Conservation (phyloP, 1,140 invertebrate genomes). For the Holotrichia oblita region DNA sequence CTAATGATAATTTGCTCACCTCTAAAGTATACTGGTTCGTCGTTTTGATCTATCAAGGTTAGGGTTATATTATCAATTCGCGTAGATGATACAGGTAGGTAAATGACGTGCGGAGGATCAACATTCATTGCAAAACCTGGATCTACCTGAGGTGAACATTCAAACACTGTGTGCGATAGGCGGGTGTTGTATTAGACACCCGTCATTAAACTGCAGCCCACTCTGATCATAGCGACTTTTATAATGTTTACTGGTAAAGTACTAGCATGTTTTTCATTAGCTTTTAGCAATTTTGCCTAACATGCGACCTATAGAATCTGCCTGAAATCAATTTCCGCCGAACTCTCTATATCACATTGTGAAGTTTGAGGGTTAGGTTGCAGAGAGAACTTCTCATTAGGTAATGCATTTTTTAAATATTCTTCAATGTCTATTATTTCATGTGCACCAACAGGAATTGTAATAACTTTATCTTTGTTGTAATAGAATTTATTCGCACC, state of each 20-base stretch:
- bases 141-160: conserved; percentile 45
- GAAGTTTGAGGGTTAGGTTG: conserved; percentile 48
- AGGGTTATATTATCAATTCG: too few relatives aligned
- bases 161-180: conserved; percentile 48
- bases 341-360: conserved; percentile 42
- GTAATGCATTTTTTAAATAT: conserved; percentile 37
- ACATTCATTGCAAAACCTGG: too few relatives aligned
- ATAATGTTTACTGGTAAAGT: too few relatives aligned
- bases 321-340: conserved; percentile 45
- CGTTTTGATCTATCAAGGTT: too few relatives aligned
- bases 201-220: too few relatives aligned
- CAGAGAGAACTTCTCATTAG: background rate
- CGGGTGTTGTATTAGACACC: too few relatives aligned
- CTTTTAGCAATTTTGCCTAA: conserved; percentile 39
- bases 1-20: conserved; percentile 46
- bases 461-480: conserved; percentile 48
- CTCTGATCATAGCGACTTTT: too few relatives aligned
- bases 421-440: conserved; percentile 56
- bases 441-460: conserved; percentile 58
- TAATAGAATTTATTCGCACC: conserved; percentile 58
- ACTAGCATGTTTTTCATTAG: conserved; percentile 40
- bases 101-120: too few relatives aligned
- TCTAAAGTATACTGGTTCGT: too few relatives aligned
- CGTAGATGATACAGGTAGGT: too few relatives aligned
- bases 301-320: conserved; percentile 41